Base-by-base conservation (phyloP, 2,113 vertebrate genomes). In the Gallinago paraguaiae region DNA sequence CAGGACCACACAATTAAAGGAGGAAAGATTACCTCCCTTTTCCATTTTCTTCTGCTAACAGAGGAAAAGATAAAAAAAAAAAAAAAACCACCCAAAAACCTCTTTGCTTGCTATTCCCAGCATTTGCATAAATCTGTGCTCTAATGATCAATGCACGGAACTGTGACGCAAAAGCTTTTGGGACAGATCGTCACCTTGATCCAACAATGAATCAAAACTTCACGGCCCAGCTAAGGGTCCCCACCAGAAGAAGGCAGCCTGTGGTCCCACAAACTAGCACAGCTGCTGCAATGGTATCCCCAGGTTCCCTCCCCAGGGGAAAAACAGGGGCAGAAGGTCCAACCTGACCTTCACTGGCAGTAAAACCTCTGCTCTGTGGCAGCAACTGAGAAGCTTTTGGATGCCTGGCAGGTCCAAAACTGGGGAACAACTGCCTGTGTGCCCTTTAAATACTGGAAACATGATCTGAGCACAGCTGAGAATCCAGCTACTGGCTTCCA, bases 21-120 rank as follows among this genome's bases (percentile, higher is more conserved):
- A 83, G 56, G 67, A 93, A 92, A 95, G 24, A 95, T 91, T 93
- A 60, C 48, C 28, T 89, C 43, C 7, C 18, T 82, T 89, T 91
- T 89, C 51, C 65, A 93, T 92, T 96, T 95, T 89, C 74, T 86
- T 76, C 65, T 89, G 39, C 46, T 82, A 95, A 60, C 60, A 86
- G 7, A 78, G 35, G 67, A 92, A 56, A 90, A 83, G 56, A 70
- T 28, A 8, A 11, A 13, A 65, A 74, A 17, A 12, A 13, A 65
- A 20, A 39, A 39, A 39, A 10, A 8, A 0, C 0, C 6, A 43
- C 43, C 43, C 15, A 13, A 43, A 13, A 43, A 46, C 19, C 14
- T 12, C 59, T 86, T 86, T 82, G 43, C 33, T 86, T 15, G 1
- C n/a, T 37, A 25, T 64, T 88, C 17, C 13, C 17, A 57, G 15